phyloP scores from a whole-genome alignment of 2,888 invertebrate genomes.

The Odontocolon sp. region DNA sequence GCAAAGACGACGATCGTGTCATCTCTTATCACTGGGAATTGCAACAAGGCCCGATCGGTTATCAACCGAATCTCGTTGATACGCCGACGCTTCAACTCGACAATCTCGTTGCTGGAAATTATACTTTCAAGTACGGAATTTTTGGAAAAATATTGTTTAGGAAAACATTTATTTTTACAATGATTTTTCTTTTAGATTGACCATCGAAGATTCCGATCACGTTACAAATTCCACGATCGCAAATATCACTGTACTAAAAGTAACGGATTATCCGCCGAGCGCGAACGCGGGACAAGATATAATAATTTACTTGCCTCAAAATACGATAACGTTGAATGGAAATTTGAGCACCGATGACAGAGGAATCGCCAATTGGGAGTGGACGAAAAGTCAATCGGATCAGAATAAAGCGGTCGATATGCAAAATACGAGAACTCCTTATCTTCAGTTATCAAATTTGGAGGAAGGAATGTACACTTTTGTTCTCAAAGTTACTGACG shows the following conservation, averaged over 20 bases:
- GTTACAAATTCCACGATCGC: slow-evolving; percentile 92
- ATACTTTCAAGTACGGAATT: slow-evolving; percentile 87
- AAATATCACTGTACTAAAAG: slow-evolving; percentile 94
- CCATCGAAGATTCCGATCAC: slow-evolving; percentile 95
- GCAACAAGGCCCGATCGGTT: slow-evolving; percentile 92
- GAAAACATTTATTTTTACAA: not conserved
- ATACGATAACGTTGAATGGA: slow-evolving; percentile 92
- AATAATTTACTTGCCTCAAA: slow-evolving; percentile 94
- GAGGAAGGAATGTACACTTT: slow-evolving; percentile 98
- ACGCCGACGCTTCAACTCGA: slow-evolving; percentile 92
- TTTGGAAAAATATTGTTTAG: not conserved
- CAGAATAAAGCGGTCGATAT: slow-evolving; percentile 96
- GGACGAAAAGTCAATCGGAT: slow-evolving; percentile 95
- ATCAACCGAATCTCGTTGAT: slow-evolving; percentile 90
- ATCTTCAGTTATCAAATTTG: slow-evolving; percentile 92
- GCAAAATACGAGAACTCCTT: slow-evolving; percentile 96
- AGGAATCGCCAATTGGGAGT: slow-evolving; percentile 96
- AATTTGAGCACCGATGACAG: slow-evolving; percentile 96
- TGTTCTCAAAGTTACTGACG: slow-evolving; percentile 95
- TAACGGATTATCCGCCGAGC: slow-evolving; percentile 96
- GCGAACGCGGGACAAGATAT: slow-evolving; percentile 96
- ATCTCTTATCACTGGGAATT: slow-evolving; percentile 96
- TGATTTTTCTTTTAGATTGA: slow-evolving; percentile 82
- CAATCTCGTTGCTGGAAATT: slow-evolving; percentile 94
- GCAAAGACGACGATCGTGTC: slow-evolving; percentile 92